phyloP scores from a whole-genome alignment of 2,888 invertebrate species.

The Leptogaster cylindrica region DNA sequence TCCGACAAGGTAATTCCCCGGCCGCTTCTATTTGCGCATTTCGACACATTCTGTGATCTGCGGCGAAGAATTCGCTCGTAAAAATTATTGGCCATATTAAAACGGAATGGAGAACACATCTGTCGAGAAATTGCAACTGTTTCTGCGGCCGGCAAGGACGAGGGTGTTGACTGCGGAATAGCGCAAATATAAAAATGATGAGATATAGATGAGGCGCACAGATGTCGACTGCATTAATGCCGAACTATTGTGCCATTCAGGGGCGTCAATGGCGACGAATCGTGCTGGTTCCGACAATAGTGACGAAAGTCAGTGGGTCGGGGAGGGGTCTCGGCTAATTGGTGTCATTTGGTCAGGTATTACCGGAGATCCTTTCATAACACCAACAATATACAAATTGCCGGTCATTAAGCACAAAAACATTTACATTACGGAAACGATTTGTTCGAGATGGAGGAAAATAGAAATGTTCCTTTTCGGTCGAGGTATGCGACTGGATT shows the following conservation, averaged over 20 bases:
- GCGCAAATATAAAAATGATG: slow-evolving; percentile 45
- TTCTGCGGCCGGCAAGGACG: neutral
- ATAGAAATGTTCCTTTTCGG: no score
- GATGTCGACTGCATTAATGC: slow-evolving; percentile 40
- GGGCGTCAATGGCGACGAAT: slow-evolving; percentile 7
- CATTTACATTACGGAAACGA: no score
- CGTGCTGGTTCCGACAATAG: neutral
- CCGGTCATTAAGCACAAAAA: no score
- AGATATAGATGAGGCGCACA: slow-evolving; percentile 47
- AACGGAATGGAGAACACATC: slow-evolving; percentile 63
- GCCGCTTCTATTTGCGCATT: neutral
- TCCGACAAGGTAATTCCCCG: slow-evolving; percentile 41
- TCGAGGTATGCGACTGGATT: no score
- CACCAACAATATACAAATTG: no score
- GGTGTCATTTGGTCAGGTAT: no score
- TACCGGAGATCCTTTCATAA: no score
- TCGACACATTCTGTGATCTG: neutral
- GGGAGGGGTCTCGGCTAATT: no score
- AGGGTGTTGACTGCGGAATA: slow-evolving; percentile 42
- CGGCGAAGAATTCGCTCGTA: slow-evolving; percentile 1
- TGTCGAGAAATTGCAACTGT: slow-evolving; percentile 53
- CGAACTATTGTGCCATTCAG: slow-evolving; percentile 26
- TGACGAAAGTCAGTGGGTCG: no score
- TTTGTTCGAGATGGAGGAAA: no score
- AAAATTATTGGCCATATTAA: slow-evolving; percentile 62